phyloP scores from a whole-genome alignment of 2,888 invertebrate genomes.

The Biston betularia region DNA sequence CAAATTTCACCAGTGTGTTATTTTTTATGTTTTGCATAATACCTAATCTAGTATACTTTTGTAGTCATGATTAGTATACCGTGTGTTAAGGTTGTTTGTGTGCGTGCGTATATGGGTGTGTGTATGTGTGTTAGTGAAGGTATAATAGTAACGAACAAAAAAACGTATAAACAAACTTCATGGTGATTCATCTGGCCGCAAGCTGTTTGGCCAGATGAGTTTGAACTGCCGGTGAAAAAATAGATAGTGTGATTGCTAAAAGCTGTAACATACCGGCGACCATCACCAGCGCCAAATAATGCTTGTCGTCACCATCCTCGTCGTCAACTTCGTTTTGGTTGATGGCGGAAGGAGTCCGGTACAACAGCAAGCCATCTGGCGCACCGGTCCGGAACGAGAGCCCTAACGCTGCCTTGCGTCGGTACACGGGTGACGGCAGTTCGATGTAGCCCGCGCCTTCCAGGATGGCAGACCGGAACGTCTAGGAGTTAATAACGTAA shows the following conservation, averaged over 20 bases:
- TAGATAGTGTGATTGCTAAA: too few relatives aligned
- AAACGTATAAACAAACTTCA: too few relatives aligned
- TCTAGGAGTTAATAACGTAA: constrained; percentile 64
- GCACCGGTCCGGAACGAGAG: constrained; percentile 92
- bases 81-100: too few relatives aligned
- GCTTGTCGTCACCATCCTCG: constrained; percentile 65
- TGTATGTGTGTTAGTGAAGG: too few relatives aligned
- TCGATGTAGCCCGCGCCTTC: constrained; percentile 93
- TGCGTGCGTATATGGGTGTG: too few relatives aligned
- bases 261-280: constrained; percentile 57
- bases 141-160: too few relatives aligned
- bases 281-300: constrained; percentile 67
- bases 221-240: neutral
- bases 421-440: constrained; percentile 89
- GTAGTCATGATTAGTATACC: too few relatives aligned
- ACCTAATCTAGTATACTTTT: too few relatives aligned
- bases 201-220: too few relatives aligned
- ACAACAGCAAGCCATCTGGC: constrained; percentile 88
- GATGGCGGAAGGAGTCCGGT: constrained; percentile 85
- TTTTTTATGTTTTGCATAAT: too few relatives aligned
- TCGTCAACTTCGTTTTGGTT: constrained; percentile 64
- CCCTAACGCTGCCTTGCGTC: constrained; percentile 89
- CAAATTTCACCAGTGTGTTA: too few relatives aligned
- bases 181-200: too few relatives aligned
- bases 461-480: constrained; percentile 90